These are phyloP conservation scores for Rapana venosa DNA, from an alignment of 2,888 invertebrate genomes.

Conservation along the genomic window DNA sequence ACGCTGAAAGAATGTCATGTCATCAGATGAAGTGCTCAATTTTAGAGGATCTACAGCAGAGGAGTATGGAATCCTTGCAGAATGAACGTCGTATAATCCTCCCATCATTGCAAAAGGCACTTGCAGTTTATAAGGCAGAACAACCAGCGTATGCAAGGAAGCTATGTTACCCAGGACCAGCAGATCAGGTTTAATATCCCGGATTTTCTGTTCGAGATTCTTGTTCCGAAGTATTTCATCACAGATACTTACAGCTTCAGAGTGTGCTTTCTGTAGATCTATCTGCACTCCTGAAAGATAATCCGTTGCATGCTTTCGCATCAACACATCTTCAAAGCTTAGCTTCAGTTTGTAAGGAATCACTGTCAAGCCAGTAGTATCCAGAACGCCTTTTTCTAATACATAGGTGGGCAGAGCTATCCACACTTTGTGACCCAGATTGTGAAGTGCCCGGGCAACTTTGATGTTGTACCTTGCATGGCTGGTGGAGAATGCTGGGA, in stretches of 20 bases:
- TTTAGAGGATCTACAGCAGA: background rate
- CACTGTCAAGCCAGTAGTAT: too few relatives aligned
- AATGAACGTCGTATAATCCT: constrained; percentile 27
- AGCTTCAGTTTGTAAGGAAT: too few relatives aligned
- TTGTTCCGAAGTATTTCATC: background rate
- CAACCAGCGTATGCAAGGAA: constrained; percentile 19
- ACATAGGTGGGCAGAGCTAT: too few relatives aligned
- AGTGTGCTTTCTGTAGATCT: background rate
- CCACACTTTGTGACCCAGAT: too few relatives aligned
- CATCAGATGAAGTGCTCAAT: background rate
- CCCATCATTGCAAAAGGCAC: constrained; percentile 37
- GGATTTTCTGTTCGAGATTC: background rate
- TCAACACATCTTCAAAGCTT: too few relatives aligned
- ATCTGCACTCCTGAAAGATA: background rate
- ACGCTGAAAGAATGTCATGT: constrained; percentile 5
- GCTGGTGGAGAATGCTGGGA: too few relatives aligned
- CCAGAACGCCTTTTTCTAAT: too few relatives aligned
- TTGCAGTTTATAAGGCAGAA: constrained; percentile 39
- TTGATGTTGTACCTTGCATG: too few relatives aligned
- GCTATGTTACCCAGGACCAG: constrained; percentile 30
- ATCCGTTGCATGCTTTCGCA: background rate
- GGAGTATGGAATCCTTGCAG: background rate
- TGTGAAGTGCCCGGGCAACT: too few relatives aligned
- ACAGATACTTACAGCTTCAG: background rate
- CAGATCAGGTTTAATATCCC: constrained; percentile 39